Conservation (phyloP, 2,888 invertebrate species). For the Plagiodera versicolora region DNA sequence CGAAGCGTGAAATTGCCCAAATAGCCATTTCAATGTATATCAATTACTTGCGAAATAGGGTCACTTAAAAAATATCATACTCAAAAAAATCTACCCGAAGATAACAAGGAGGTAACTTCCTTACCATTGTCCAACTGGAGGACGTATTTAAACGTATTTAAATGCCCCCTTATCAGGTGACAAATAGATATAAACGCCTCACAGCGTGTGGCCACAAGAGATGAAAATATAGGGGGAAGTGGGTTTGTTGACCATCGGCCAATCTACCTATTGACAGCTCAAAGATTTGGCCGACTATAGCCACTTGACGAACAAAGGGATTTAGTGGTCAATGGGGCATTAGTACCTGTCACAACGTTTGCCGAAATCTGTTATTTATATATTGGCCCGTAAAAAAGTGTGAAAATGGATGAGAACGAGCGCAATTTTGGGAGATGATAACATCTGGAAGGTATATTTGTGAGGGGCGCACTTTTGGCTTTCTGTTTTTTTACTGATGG, state of each 20-base stretch:
- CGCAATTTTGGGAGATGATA: not conserved
- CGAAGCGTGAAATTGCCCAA: slow-evolving; percentile 27
- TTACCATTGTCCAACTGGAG: slow-evolving; percentile 25
- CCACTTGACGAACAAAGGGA: slow-evolving; percentile 29
- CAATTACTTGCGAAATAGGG: slow-evolving; percentile 13
- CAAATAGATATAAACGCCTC: slow-evolving; percentile 34
- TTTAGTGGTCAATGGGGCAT: slow-evolving; percentile 29
- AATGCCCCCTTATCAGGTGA: slow-evolving; percentile 32
- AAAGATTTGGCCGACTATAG: slow-evolving; percentile 20
- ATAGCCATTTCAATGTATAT: slow-evolving; percentile 13
- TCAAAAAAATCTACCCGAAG: slow-evolving; percentile 17
- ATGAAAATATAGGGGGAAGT: slow-evolving; percentile 23
- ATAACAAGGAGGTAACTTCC: slow-evolving; percentile 20
- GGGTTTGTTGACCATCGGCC: slow-evolving; percentile 19
- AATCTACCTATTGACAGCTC: slow-evolving; percentile 25
- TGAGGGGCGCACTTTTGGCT: not conserved
- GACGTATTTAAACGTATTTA: slow-evolving; percentile 31
- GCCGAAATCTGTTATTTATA: slow-evolving; percentile 17
- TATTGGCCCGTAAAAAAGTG: slow-evolving; percentile 25
- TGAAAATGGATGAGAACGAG: slow-evolving; percentile 15
- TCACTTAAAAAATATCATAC: slow-evolving; percentile 17
- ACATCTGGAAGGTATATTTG: not conserved
- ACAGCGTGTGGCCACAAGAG: slow-evolving; percentile 32
- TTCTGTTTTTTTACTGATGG: not conserved
- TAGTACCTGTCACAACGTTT: slow-evolving; percentile 33